Percentiles rank a stretch among this genome's conserved stretches.
phyloP scores from a whole-genome alignment of 2,113 vertebrate species.

The Hydropotes inermis region DNA sequence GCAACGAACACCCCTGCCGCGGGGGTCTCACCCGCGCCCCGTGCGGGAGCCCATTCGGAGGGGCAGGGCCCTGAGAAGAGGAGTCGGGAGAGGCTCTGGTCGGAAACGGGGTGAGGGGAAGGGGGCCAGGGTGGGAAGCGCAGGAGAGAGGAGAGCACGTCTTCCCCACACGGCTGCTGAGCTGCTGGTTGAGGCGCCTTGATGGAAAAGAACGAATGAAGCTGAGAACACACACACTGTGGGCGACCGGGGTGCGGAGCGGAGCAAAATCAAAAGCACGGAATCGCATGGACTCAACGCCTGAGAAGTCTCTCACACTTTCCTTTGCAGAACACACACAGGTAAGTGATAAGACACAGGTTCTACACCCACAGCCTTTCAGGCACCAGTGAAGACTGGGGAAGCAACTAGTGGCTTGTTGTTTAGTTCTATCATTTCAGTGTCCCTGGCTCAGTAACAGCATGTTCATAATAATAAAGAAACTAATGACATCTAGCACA shows the following conservation, averaged over 20 bases:
- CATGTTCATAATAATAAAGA: neutral
- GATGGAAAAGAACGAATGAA: neutral
- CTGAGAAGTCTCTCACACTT: rapidly evolving
- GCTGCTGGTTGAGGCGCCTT: rapidly evolving
- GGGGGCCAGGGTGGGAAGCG: no score
- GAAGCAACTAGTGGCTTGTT: neutral
- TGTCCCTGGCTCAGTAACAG: neutral
- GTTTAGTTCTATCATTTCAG: rapidly evolving
- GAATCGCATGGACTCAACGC: neutral
- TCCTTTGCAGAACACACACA: neutral
- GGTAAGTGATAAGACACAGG: rapidly evolving
- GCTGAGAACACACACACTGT: rapidly evolving
- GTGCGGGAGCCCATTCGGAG: no score
- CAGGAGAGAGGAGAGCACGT: rapidly evolving
- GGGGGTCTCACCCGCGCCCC: neutral
- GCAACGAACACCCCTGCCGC: neutral
- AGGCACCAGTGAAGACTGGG: neutral
- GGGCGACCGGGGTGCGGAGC: rapidly evolving
- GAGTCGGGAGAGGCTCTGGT: neutral
- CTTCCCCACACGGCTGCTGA: neutral
- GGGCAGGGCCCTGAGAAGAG: rapidly evolving
- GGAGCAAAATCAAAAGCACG: rapidly evolving
- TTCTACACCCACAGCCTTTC: rapidly evolving
- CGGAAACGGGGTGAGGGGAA: neutral
- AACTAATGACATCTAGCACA: neutral